Evolutionary conservation across 2,113 vertebrate species (phyloP), one percentile per base, ranked within the genome.

Genomic region (Neopipo cinnamomea): DNA sequence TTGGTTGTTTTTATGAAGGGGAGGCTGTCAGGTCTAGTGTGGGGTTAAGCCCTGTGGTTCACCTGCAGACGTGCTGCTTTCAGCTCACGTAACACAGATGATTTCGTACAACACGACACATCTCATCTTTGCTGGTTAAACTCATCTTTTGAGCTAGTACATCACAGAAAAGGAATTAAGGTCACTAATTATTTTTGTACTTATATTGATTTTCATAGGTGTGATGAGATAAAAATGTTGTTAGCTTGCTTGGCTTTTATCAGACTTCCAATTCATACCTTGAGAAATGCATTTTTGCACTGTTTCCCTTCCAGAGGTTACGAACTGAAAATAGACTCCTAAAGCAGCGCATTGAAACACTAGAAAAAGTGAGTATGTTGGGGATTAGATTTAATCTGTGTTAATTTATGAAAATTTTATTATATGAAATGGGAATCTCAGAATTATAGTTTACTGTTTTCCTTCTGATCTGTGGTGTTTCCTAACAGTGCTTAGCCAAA

Each of bases 291-390:
- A 92, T 35, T 92, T 86, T 31, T 93, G 66, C 78, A 93, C 50
- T 70, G 70, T 92, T 96, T 95, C 22, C 67, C 77, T 91, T 98
- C 46, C 98, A 99, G 99, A 99, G 99, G 96, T 97, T 99, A 92
- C 99, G 99, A 41, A 99, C 99, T 84, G 99, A 99, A 97, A 99
- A 99, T 16, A 97, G 99, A 44, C 98, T 99, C 66, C 97, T 99
- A 97, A 99, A 99, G 95, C 99, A 99, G 91, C 98, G 99, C 88
- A 99, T 99, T 88, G 99, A 99, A 98, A 99, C 99, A 21, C 97
- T 99, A 97, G 99, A 99, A 97, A 99, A 99, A 98, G 99, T 99
- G 97, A 99, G 99, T 98, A 94, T 85, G 44, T 75, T 59, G 66
- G 44, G 72, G 56, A 56, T 44, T 70, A 56, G 21, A 49, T 41